These are phyloP conservation scores for Tragulus kanchil DNA, from an alignment of 2,113 vertebrate genomes.

Conservation along the genomic window DNA sequence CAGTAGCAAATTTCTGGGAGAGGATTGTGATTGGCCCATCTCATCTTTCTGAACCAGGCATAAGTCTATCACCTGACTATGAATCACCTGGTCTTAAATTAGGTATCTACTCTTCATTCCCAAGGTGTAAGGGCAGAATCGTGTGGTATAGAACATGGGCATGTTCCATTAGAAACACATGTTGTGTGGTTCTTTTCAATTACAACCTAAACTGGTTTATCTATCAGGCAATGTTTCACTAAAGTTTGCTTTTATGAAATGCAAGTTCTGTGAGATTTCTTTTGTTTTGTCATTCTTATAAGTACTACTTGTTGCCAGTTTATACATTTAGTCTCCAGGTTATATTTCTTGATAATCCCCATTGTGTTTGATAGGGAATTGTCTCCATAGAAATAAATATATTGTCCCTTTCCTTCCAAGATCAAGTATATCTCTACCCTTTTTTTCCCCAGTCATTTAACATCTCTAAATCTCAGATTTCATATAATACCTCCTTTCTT, in stretches of 20 bases:
- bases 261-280: background rate
- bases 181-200: constrained; percentile 1
- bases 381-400: background rate
- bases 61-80: background rate
- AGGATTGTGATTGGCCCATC: background rate
- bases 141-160: background rate
- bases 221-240: constrained; percentile 20
- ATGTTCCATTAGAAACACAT: background rate
- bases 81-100: background rate
- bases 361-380: background rate
- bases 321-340: background rate
- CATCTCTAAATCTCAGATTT: background rate
- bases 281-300: background rate
- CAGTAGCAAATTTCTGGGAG: background rate
- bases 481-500: background rate
- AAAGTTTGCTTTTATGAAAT: constrained; percentile 8
- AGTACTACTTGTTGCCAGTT: background rate
- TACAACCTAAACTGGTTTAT: constrained; percentile 35
- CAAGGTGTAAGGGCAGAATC: background rate
- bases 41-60: background rate
- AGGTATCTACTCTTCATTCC: background rate
- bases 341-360: background rate
- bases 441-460: background rate
- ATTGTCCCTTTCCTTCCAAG: background rate
- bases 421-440: background rate